Evolutionary conservation across 2,888 invertebrate genomes (phyloP).

Genomic region (Heteromyza rotundicornis): DNA sequence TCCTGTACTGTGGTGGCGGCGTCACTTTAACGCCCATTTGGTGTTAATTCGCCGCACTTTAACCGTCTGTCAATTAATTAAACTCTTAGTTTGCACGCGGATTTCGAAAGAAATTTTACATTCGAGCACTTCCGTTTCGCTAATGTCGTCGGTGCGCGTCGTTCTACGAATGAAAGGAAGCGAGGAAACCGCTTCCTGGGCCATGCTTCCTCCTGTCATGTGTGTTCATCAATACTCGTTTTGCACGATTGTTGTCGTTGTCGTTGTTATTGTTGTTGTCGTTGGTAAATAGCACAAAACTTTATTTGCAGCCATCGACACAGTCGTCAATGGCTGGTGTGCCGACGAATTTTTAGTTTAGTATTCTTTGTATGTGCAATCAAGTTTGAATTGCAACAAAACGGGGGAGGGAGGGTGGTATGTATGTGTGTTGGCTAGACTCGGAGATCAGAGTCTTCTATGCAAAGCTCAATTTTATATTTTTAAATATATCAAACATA

Average conservation of each 20-base stretch:
- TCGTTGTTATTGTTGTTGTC: conserved; percentile 7
- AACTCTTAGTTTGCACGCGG: background rate
- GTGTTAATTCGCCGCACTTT: background rate
- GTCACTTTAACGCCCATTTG: background rate
- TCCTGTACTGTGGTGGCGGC: no score
- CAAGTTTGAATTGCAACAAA: background rate
- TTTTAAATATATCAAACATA: no score
- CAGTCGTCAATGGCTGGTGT: background rate
- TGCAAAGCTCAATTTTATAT: no score
- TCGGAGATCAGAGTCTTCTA: no score
- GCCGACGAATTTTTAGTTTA: background rate
- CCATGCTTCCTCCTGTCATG: background rate
- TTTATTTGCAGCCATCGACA: background rate
- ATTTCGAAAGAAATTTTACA: conserved; percentile 4
- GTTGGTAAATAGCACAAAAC: conserved; percentile 21
- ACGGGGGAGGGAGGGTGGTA: no score
- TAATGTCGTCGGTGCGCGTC: background rate
- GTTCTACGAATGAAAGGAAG: background rate
- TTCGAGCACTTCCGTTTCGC: conserved; percentile 9
- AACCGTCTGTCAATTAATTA: background rate
- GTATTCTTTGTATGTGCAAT: background rate
- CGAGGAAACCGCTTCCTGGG: background rate
- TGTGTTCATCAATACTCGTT: background rate
- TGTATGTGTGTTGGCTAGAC: no score
- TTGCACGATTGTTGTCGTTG: background rate